Conservation (phyloP, 2,888 invertebrate species). For the Acanthopleura granulata region DNA sequence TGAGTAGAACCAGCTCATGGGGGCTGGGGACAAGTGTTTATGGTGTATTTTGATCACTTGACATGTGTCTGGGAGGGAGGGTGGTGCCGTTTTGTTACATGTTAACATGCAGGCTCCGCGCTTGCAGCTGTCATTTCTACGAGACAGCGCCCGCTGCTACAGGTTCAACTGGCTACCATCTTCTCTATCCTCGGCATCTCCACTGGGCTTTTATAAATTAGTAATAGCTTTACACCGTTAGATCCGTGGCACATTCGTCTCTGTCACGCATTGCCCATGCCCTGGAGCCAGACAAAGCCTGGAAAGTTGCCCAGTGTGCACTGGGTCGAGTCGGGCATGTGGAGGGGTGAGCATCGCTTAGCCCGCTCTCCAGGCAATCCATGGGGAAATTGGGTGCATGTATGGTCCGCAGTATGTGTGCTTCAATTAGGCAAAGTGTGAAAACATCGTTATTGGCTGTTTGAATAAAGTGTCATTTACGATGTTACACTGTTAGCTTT, state of each 20-base stretch:
- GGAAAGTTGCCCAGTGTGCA: neutral
- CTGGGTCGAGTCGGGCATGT: neutral
- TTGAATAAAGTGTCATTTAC: conserved; percentile 12
- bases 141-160: too few relatives aligned
- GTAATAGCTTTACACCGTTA: conserved; percentile 3
- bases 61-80: too few relatives aligned
- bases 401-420: neutral
- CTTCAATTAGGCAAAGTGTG: conserved; percentile 10
- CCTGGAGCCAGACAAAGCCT: neutral
- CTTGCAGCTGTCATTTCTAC: too few relatives aligned
- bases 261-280: neutral
- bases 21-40: too few relatives aligned
- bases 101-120: too few relatives aligned
- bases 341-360: too few relatives aligned
- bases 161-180: neutral
- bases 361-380: neutral
- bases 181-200: neutral
- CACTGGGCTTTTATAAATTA: neutral
- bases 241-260: neutral
- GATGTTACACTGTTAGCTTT: neutral
- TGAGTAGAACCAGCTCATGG: too few relatives aligned
- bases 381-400: neutral
- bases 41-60: too few relatives aligned
- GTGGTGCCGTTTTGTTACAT: too few relatives aligned
- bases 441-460: neutral